phyloP scores from a whole-genome alignment of 2,797 vertebrate species.

The Squalus acanthias region DNA sequence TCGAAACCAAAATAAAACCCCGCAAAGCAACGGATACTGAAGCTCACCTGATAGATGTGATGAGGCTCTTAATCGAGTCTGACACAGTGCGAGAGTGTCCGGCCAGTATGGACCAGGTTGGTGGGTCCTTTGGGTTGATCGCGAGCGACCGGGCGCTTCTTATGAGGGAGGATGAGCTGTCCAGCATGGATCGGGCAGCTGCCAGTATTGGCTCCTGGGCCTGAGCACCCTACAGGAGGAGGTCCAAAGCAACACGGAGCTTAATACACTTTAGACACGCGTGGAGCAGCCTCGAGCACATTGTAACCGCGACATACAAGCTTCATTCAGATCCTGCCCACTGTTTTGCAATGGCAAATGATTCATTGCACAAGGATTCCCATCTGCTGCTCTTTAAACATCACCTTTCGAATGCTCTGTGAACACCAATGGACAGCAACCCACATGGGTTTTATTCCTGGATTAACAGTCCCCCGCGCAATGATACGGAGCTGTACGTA shows the following conservation, averaged over 20 bases:
- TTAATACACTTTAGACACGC: background rate
- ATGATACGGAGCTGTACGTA: no score
- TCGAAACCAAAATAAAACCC: background rate
- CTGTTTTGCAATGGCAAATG: no score
- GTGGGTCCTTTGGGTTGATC: slow-evolving; percentile 95
- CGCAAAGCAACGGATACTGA: background rate
- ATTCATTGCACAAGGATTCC: background rate
- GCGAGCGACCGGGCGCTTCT: slow-evolving; percentile 86
- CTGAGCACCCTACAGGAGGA: slow-evolving; percentile 70
- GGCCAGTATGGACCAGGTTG: slow-evolving; percentile 89
- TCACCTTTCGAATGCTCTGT: no score
- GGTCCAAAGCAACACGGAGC: background rate
- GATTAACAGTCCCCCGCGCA: background rate
- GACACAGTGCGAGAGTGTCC: slow-evolving; percentile 93
- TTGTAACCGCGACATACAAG: background rate
- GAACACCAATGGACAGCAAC: background rate
- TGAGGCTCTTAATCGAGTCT: slow-evolving; percentile 96
- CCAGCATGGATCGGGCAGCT: slow-evolving; percentile 90
- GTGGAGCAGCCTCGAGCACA: background rate
- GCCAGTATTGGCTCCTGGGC: slow-evolving; percentile 90
- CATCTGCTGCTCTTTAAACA: no score
- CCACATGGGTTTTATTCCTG: background rate
- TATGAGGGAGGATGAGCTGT: slow-evolving; percentile 85
- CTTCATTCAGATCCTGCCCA: background rate
- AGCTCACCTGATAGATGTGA: slow-evolving; percentile 90